Conservation (phyloP, 2,113 vertebrate genomes). For the Gymnogyps californianus region DNA sequence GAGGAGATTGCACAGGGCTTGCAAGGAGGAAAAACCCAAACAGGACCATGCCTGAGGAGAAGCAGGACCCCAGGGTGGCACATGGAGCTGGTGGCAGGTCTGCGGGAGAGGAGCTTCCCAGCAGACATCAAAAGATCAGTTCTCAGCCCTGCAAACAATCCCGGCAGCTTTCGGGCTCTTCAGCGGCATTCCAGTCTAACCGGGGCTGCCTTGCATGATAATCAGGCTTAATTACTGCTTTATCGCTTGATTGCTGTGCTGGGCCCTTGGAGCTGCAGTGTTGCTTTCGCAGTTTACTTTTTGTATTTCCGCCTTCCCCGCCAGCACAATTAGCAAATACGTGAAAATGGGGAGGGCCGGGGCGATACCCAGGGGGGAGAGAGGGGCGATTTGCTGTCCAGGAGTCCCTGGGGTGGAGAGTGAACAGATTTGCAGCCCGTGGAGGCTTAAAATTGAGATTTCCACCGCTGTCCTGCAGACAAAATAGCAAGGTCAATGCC, state of each 20-base stretch:
- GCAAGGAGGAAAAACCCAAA: background rate
- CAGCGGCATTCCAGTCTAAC: slow-evolving; percentile 73
- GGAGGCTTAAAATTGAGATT: background rate
- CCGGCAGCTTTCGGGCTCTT: slow-evolving; percentile 70
- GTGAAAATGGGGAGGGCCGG: slow-evolving; percentile 16
- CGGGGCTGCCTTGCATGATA: slow-evolving; percentile 76
- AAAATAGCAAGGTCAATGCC: background rate
- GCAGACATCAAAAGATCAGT: slow-evolving; percentile 73
- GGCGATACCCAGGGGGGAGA: background rate
- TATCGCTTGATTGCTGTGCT: slow-evolving; percentile 72
- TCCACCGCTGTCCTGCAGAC: background rate
- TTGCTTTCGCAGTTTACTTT: slow-evolving; percentile 66
- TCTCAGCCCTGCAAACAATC: slow-evolving; percentile 65
- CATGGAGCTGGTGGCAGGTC: slow-evolving; percentile 5
- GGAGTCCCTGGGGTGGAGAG: background rate
- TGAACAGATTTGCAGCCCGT: background rate
- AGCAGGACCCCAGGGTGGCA: background rate
- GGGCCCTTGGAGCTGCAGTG: slow-evolving; percentile 64
- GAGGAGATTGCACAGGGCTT: background rate
- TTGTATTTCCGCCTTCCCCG: slow-evolving; percentile 50
- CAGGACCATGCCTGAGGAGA: background rate
- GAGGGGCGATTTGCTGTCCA: background rate
- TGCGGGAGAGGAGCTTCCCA: slow-evolving; percentile 52
- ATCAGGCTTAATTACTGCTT: slow-evolving; percentile 78
- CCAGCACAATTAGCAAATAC: slow-evolving; percentile 50